phyloP scores from a whole-genome alignment of 1,140 invertebrate genomes.

The Neodiprion pinetum region DNA sequence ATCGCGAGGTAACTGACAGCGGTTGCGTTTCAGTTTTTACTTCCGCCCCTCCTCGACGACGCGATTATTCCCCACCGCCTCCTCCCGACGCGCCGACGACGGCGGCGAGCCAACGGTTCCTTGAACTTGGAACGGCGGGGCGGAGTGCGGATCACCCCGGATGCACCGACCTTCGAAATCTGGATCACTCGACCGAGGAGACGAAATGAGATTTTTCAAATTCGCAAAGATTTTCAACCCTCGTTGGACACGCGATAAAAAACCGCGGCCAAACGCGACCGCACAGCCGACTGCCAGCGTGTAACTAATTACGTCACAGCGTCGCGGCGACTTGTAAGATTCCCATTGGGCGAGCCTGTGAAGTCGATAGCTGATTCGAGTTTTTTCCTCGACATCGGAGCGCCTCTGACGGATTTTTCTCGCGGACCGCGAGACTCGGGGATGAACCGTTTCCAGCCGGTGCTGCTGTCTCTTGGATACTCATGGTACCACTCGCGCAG shows the following conservation, averaged over 20 bases:
- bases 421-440: no score
- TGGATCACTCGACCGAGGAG: neutral
- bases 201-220: neutral
- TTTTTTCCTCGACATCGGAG: no score
- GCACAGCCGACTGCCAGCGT: conserved; percentile 41
- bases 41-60: neutral
- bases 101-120: neutral
- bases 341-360: neutral
- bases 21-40: neutral
- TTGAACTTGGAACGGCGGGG: neutral
- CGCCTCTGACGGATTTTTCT: no score
- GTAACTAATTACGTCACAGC: conserved; percentile 40
- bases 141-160: neutral
- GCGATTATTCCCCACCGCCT: neutral
- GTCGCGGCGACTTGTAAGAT: neutral
- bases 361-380: neutral
- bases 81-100: conserved; percentile 8
- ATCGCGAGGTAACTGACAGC: neutral
- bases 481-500: no score
- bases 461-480: no score
- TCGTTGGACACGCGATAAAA: neutral
- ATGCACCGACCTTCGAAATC: neutral
- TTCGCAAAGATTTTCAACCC: neutral
- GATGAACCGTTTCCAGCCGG: no score
- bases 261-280: conserved; percentile 22